Base-by-base conservation (phyloP, 2,888 invertebrate genomes). In the Anthophora plumipes region DNA sequence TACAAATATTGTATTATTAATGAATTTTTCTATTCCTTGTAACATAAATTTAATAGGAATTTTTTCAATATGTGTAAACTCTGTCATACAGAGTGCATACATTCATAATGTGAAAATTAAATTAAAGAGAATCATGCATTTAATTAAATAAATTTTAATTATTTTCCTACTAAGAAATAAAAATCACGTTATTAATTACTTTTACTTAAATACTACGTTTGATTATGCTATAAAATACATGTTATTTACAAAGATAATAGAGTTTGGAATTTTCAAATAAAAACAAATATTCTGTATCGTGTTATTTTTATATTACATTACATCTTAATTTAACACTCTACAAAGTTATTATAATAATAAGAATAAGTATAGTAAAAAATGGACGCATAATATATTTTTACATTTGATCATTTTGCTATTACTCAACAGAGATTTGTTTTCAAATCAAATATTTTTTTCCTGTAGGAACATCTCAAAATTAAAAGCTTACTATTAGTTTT, bases 1-100 rank as follows among this genome's bases (percentile, higher is more conserved):
- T 80, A 75, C 67, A 81, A 80, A 80, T 71, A 52, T 70, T 79
- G 39, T 71, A 68, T 75, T 69, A 48, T 64, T 73, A 80, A 80
- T 74, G 63, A 76, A 76, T 41, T 25, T 61, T 71, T 70, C n/a
- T 79, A 70, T 17, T 50, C 17, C 25, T 41, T 60, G 11, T 37
- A 31, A 31, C 31, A 31, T 31, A 63, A 39, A 76, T 66, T 79
- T 70, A 48, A n/a, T 31, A 48, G 12, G 6, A 52, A 8, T 72
- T n/a, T 59, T 50, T 50, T 17, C 11, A 43, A 20, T 9, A 22
- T 25, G 4, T 46, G 20, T 66, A 41, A 22, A 1, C 3, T 39
- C 46, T 57, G 8, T 22, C 41, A 6, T 0, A 37, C 1, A 22
- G 8, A 55, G 14, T 11, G 14, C 20, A 39, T 41, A 57, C n/a